phyloP scores from a whole-genome alignment of 2,888 invertebrate genomes.

The Onchidella celtica region DNA sequence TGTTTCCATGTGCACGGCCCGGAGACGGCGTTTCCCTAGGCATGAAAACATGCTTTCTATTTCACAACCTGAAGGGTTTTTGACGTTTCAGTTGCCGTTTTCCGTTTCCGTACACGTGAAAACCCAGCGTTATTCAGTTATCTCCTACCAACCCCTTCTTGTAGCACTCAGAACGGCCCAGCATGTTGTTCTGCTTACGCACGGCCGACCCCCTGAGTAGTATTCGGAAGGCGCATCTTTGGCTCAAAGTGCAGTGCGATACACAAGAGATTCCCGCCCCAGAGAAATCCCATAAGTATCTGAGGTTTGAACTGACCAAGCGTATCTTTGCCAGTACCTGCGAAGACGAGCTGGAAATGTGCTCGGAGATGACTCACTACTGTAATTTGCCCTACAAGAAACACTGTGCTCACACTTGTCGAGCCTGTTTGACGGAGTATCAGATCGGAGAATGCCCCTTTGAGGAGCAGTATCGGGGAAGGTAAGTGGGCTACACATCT shows the following conservation, averaged over 20 bases:
- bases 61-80: too few relatives aligned
- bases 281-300: slow-evolving; percentile 50
- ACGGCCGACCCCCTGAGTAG: slow-evolving; percentile 59
- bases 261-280: slow-evolving; percentile 46
- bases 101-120: too few relatives aligned
- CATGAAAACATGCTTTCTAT: too few relatives aligned
- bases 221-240: slow-evolving; percentile 63
- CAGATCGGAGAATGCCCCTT: slow-evolving; percentile 64
- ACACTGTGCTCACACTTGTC: slow-evolving; percentile 54
- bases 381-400: slow-evolving; percentile 54
- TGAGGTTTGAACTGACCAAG: slow-evolving; percentile 49
- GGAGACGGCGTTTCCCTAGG: too few relatives aligned
- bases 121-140: neutral
- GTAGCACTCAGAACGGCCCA: neutral
- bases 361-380: slow-evolving; percentile 58
- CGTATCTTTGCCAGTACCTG: slow-evolving; percentile 60
- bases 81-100: too few relatives aligned
- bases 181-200: slow-evolving; percentile 63
- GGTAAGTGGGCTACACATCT: slow-evolving; percentile 7
- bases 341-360: slow-evolving; percentile 65
- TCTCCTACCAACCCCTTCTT: too few relatives aligned
- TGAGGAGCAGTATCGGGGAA: slow-evolving; percentile 62
- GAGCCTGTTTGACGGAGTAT: slow-evolving; percentile 51
- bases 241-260: slow-evolving; percentile 69
- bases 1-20: too few relatives aligned